A percentile compares a stretch with the other conserved stretches of the same genome.
Conservation (phyloP, 2,113 vertebrate species). For the Ellobius talpinus region DNA sequence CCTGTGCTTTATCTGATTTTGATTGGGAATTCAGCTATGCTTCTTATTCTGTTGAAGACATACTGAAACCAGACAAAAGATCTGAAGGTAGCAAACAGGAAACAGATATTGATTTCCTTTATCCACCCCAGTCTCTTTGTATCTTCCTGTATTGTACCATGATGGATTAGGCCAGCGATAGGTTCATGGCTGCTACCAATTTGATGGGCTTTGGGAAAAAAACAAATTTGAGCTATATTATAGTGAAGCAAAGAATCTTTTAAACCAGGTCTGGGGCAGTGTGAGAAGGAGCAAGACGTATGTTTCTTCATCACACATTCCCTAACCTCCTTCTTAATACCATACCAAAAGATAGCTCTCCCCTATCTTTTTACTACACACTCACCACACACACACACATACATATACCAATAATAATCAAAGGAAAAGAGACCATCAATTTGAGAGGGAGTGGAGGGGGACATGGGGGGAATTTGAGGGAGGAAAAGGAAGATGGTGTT, state of each 20-base stretch:
- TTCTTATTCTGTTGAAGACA: constrained; percentile 78
- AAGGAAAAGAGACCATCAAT: neutral
- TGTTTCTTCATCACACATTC: neutral
- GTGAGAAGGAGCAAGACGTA: neutral
- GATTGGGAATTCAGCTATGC: constrained; percentile 75
- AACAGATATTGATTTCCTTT: constrained; percentile 74
- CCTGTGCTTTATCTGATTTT: constrained; percentile 78
- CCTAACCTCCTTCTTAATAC: neutral
- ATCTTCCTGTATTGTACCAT: constrained; percentile 75
- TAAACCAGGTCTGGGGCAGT: constrained; percentile 65
- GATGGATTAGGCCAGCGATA: constrained; percentile 81
- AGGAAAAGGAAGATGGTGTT: neutral
- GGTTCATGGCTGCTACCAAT: constrained; percentile 78
- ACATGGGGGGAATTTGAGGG: neutral
- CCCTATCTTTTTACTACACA: neutral
- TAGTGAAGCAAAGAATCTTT: constrained; percentile 74
- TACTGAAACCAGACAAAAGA: constrained; percentile 81
- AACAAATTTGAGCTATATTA: constrained; percentile 70
- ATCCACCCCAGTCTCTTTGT: constrained; percentile 70
- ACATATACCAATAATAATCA: neutral
- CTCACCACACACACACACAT: too few species aligned
- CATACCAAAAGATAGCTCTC: neutral
- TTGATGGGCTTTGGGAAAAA: constrained; percentile 73
- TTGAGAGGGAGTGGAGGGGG: neutral
- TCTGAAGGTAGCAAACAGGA: constrained; percentile 81